A percentile compares a stretch with the other conserved stretches of the same genome.
Conservation (phyloP, 2,888 invertebrate species). For the Amphipoea oculea region DNA sequence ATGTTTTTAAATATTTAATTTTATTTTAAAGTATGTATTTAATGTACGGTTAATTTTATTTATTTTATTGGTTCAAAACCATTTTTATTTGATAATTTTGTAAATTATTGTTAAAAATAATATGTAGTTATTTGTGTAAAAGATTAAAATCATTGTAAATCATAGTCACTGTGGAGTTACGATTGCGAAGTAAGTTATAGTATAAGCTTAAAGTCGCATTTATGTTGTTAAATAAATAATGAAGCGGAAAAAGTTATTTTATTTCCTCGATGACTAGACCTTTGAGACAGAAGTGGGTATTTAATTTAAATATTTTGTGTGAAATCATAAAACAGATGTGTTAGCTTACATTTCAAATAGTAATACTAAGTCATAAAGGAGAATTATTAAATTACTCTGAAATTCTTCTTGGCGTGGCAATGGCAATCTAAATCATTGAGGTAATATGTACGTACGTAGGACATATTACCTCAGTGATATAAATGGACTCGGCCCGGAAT, state of each 20-base stretch:
- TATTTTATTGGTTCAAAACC: constrained; percentile 33
- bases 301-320: constrained; percentile 1
- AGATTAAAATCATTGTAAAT: constrained; percentile 70
- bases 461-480: too few relatives aligned
- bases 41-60: constrained; percentile 24
- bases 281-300: background rate
- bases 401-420: background rate
- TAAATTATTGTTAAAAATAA: constrained; percentile 78
- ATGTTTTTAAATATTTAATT: constrained; percentile 56
- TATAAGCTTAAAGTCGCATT: constrained; percentile 62
- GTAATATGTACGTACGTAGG: too few relatives aligned
- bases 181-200: constrained; percentile 61
- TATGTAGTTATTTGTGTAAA: constrained; percentile 73
- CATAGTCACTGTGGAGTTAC: constrained; percentile 70
- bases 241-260: constrained; percentile 58
- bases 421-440: too few relatives aligned
- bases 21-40: constrained; percentile 11
- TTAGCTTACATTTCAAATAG: background rate
- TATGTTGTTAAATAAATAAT: constrained; percentile 68
- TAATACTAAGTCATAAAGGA: background rate
- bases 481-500: too few relatives aligned
- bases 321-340: background rate
- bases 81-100: constrained; percentile 63
- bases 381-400: background rate
- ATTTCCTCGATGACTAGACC: constrained; percentile 21